Conservation (phyloP, 1,140 invertebrate genomes). For the Drosophila eugracilis region DNA sequence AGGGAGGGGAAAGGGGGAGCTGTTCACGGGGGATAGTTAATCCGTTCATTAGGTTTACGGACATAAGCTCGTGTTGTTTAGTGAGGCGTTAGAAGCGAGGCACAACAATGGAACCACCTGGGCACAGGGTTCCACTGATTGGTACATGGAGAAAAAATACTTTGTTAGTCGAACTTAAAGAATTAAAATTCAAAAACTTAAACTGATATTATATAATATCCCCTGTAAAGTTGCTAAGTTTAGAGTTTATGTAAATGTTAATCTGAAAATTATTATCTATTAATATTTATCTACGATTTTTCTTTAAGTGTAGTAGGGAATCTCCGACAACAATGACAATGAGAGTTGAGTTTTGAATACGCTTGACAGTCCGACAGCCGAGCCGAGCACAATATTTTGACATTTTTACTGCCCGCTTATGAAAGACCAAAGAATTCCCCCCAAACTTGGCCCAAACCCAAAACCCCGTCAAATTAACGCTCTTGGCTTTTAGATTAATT, state of each 20-base stretch:
- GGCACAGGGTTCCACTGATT: constrained; percentile 10
- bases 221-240: no score
- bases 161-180: no score
- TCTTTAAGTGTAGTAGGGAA: constrained; percentile 8
- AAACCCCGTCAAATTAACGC: constrained; percentile 32
- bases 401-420: constrained; percentile 78
- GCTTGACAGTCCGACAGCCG: constrained; percentile 74
- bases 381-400: constrained; percentile 74
- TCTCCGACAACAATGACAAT: constrained; percentile 59
- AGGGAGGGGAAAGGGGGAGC: no score
- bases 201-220: no score
- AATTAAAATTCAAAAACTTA: no score
- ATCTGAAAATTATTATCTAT: not conserved
- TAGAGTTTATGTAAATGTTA: no score
- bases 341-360: constrained; percentile 60
- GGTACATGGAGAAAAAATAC: not conserved
- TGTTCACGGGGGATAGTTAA: constrained; percentile 55
- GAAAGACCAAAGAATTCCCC: constrained; percentile 71
- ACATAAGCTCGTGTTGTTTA: constrained; percentile 81
- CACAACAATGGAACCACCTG: constrained; percentile 62
- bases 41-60: constrained; percentile 82
- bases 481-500: constrained; percentile 74
- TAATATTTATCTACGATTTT: not conserved
- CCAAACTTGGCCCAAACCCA: constrained; percentile 43
- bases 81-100: constrained; percentile 75